Percentiles rank a stretch among this genome's conserved stretches.
phyloP scores from a whole-genome alignment of 2,797 vertebrate genomes.

The Sorex maritimensis region DNA sequence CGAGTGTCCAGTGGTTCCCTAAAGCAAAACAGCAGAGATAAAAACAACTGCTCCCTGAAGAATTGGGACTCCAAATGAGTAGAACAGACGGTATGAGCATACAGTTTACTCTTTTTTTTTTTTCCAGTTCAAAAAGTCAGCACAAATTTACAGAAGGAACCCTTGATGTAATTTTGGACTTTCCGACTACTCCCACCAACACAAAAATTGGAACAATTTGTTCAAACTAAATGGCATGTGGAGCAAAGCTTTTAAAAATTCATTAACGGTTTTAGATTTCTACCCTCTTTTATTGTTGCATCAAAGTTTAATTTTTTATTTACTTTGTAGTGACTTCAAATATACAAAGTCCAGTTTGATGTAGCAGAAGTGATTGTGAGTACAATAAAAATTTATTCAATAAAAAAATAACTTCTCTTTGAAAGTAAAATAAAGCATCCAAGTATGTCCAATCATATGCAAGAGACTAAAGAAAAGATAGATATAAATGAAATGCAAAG shows the following conservation, averaged over 20 bases:
- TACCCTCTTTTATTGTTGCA: neutral
- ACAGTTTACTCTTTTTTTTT: neutral
- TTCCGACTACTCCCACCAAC: neutral
- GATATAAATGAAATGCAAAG: conserved; percentile 16
- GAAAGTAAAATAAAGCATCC: conserved; percentile 65
- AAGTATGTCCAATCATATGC: neutral
- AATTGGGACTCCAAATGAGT: neutral
- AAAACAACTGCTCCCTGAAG: conserved; percentile 77
- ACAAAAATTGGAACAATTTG: neutral
- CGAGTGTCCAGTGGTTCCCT: conserved; percentile 33
- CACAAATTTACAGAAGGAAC: neutral
- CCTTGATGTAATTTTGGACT: neutral
- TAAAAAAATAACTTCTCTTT: conserved; percentile 47
- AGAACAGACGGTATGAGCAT: neutral
- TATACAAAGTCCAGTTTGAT: neutral
- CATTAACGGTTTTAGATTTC: neutral
- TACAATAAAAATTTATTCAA: conserved; percentile 1
- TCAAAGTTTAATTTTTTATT: conserved; percentile 7
- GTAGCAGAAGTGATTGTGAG: neutral
- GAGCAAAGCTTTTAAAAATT: conserved; percentile 4
- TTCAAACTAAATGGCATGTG: neutral
- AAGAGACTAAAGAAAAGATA: neutral
- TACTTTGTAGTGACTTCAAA: neutral
- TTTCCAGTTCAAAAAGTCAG: neutral
- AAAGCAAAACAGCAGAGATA: conserved; percentile 49